These are phyloP conservation scores for Belonocnema kinseyi DNA, from an alignment of 1,140 invertebrate genomes.

Conservation along the genomic window DNA sequence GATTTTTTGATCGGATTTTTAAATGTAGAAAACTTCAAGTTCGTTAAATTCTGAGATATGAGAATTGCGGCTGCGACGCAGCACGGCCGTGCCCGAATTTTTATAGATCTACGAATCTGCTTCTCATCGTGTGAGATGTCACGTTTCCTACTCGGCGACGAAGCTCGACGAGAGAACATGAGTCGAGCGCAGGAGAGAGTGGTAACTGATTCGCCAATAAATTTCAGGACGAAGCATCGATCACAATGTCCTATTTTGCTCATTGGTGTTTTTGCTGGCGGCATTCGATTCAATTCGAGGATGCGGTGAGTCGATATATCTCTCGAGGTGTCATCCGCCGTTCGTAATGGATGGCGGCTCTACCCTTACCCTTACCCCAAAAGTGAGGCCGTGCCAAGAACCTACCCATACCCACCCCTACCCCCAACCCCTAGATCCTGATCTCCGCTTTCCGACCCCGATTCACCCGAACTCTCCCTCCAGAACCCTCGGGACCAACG, in stretches of 20 bases:
- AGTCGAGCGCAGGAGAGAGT: background rate
- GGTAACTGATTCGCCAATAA: slow-evolving; percentile 74
- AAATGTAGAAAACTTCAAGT: background rate
- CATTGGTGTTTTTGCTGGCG: slow-evolving; percentile 73
- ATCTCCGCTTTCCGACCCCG: slow-evolving; percentile 48
- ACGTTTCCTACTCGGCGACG: background rate
- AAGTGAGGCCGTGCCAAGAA: slow-evolving; percentile 73
- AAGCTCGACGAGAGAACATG: background rate
- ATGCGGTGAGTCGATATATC: slow-evolving; percentile 74
- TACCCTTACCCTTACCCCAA: slow-evolving; percentile 70
- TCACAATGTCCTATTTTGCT: slow-evolving; percentile 75
- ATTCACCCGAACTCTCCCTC: slow-evolving; percentile 33
- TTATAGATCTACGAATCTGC: background rate
- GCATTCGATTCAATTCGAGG: slow-evolving; percentile 75
- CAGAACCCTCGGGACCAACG: slow-evolving; percentile 49
- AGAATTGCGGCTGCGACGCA: background rate
- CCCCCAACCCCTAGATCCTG: slow-evolving; percentile 42
- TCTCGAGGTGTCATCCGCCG: slow-evolving; percentile 72
- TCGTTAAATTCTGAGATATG: background rate
- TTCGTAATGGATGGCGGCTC: slow-evolving; percentile 73
- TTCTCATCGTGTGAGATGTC: background rate
- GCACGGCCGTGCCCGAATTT: background rate
- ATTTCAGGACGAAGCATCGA: slow-evolving; percentile 71
- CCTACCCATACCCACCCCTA: slow-evolving; percentile 62
- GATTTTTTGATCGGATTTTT: no score